phyloP scores from a whole-genome alignment of 2,797 vertebrate genomes.

The Antrozous pallidus region DNA sequence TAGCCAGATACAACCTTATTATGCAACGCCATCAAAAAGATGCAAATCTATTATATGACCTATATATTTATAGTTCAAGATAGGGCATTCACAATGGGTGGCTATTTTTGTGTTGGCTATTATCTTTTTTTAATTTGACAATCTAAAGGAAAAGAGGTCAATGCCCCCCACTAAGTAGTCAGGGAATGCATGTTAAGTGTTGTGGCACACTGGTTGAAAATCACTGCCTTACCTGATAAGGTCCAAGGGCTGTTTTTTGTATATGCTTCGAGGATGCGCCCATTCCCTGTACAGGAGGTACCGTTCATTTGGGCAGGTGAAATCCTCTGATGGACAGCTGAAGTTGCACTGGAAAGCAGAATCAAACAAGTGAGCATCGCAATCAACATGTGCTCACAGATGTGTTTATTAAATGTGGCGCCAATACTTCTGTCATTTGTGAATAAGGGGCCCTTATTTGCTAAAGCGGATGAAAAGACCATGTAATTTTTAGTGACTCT shows the following conservation, averaged over 20 bases:
- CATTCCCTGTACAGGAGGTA: slow-evolving; percentile 91
- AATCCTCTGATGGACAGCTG: slow-evolving; percentile 84
- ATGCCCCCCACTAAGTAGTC: not conserved
- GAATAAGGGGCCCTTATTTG: not conserved
- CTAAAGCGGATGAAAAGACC: not conserved
- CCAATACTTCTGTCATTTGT: not conserved
- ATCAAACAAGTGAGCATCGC: not conserved
- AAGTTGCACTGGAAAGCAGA: slow-evolving; percentile 87
- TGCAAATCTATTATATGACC: not conserved
- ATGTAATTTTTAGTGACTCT: not conserved
- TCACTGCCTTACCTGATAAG: slow-evolving; percentile 85
- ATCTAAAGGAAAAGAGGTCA: not conserved
- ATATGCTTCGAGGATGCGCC: slow-evolving; percentile 93
- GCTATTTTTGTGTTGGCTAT: not conserved
- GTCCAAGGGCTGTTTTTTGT: slow-evolving; percentile 93
- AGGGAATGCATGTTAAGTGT: not conserved
- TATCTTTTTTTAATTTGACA: not conserved
- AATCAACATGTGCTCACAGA: not conserved
- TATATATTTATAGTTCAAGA: not conserved
- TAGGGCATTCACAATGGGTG: not conserved
- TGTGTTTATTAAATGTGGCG: not conserved
- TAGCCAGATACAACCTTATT: not conserved
- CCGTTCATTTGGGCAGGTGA: slow-evolving; percentile 87
- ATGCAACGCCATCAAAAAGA: not conserved
- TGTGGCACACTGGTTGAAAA: not conserved